These are phyloP conservation scores for Trichacis sp. DNA, from an alignment of 2,888 invertebrate genomes.

Conservation along the genomic window DNA sequence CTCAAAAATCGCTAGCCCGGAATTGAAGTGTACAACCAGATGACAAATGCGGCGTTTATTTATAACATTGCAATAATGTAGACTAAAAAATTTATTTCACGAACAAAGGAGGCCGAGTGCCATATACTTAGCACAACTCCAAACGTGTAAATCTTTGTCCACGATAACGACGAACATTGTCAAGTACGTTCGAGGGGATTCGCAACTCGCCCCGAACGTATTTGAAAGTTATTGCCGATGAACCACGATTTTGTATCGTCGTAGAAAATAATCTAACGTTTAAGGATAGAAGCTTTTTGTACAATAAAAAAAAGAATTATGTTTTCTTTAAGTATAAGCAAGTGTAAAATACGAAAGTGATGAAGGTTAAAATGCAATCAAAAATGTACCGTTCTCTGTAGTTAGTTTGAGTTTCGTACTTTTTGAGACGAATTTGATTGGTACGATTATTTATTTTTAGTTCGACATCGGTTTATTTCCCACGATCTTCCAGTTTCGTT, in stretches of 20 bases:
- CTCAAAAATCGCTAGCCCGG: too few relatives aligned
- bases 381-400: background rate
- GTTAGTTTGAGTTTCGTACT: background rate
- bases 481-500: background rate
- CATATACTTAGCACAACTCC: conserved; percentile 50
- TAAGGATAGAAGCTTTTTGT: conserved; percentile 53
- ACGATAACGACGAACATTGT: conserved; percentile 16
- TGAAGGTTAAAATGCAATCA: background rate
- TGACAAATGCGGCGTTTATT: too few relatives aligned
- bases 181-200: conserved; percentile 30
- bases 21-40: too few relatives aligned
- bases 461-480: background rate
- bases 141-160: conserved; percentile 25
- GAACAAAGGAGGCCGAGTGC: conserved; percentile 44
- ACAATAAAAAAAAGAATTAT: conserved; percentile 45
- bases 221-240: conserved; percentile 23
- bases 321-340: conserved; percentile 17
- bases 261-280: background rate
- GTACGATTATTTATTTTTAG: background rate
- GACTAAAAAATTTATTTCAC: background rate
- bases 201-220: conserved; percentile 23
- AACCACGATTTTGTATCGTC: conserved; percentile 11
- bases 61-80: conserved; percentile 3
- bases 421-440: background rate
- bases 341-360: conserved; percentile 10